Percentiles rank a stretch among this genome's conserved stretches.
These are phyloP conservation scores for Acrocephalus scirpaceus DNA, from an alignment of 2,797 vertebrate genomes.

Conservation along the genomic window DNA sequence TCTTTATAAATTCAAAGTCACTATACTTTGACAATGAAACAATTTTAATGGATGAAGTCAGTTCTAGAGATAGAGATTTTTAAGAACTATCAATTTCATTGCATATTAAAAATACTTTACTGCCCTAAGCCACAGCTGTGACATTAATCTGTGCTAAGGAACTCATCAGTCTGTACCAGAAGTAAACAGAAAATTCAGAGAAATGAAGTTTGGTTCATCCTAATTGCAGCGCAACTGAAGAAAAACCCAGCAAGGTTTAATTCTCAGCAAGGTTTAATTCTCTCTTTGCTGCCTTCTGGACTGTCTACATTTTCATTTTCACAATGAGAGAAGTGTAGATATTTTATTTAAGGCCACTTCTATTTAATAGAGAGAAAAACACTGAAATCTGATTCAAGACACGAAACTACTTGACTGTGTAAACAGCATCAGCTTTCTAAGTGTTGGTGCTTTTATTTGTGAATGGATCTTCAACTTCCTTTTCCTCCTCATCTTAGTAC, in stretches of 20 bases:
- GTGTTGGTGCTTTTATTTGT: neutral
- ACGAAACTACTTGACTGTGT: neutral
- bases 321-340: accelerated
- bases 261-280: neutral
- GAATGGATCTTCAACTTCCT: neutral
- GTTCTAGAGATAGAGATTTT: neutral
- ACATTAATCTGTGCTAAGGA: too few species aligned
- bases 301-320: neutral
- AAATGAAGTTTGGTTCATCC: neutral
- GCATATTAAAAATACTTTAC: neutral
- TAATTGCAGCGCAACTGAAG: neutral
- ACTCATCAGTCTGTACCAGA: neutral
- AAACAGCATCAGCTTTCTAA: neutral
- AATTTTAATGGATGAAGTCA: neutral
- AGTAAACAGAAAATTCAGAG: neutral
- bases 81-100: neutral
- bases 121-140: too few species aligned
- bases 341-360: neutral
- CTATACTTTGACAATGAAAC: neutral
- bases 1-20: neutral
- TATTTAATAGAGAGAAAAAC: neutral
- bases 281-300: neutral
- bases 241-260: neutral
- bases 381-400: neutral
- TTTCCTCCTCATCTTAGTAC: neutral